Evolutionary conservation across 1,140 invertebrate species (phyloP).

Genomic region (Meteorus sp.): DNA sequence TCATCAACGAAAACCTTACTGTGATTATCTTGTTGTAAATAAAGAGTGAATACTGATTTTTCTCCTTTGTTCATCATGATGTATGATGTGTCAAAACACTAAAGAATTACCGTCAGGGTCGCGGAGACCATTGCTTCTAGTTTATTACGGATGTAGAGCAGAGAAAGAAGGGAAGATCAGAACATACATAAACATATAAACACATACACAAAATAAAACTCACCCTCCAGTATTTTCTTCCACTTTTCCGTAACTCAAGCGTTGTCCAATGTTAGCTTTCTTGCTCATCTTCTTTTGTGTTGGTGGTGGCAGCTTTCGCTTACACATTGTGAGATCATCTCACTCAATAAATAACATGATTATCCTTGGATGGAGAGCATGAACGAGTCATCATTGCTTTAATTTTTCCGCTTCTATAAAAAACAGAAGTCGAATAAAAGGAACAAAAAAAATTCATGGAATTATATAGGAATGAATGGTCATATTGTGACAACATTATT

Average conservation of each 20-base stretch:
- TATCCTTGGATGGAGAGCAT: conserved; percentile 18
- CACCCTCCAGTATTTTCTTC: conserved; percentile 14
- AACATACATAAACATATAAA: no score
- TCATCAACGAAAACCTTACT: neutral
- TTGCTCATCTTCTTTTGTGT: conserved; percentile 1
- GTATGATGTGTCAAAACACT: no score
- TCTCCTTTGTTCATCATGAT: no score
- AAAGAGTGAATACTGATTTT: no score
- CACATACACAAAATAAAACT: neutral
- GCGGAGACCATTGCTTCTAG: no score
- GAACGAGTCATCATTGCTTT: conserved; percentile 13
- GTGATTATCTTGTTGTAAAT: no score
- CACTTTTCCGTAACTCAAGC: neutral
- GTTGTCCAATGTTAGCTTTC: conserved; percentile 20
- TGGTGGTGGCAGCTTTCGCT: no score
- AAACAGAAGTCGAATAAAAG: no score
- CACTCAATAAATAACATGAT: conserved; percentile 27
- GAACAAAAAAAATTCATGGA: conserved; percentile 7
- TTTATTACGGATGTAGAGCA: no score
- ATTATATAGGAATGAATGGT: neutral
- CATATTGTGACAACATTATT: no score
- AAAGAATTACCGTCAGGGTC: no score
- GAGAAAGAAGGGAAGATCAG: neutral
- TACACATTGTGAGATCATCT: no score
- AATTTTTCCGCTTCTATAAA: neutral